Evolutionary conservation across 2,113 vertebrate species (phyloP), one percentile per base, ranked within the genome.

Genomic region (Chinchilla lanigera): DNA sequence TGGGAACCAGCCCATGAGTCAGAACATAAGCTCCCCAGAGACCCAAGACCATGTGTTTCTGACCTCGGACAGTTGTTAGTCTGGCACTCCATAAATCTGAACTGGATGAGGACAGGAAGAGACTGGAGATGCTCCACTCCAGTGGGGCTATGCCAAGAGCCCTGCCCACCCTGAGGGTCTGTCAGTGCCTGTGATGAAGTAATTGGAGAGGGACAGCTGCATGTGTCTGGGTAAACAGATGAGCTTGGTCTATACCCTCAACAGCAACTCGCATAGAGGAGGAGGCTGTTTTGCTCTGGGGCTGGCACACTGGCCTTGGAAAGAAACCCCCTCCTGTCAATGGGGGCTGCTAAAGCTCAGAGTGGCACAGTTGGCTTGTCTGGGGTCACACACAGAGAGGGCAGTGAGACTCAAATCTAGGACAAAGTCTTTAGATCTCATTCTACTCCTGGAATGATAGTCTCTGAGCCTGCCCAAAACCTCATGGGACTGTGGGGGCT

Each of bases 31-130:
- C 69, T 90, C 93, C 54, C 60, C 0, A 28, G 65, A 58, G 67
- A 33, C 41, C 30, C 10, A 26, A 67, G 81, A 75, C 56, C 73
- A n/a, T 71, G 96, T 95, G 94, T 82, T 89, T 30, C 1, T 0
- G 33, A 92, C 65, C 85, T 96, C 9, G 82, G 81, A 47, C 69
- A 28, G 73, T 30, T 60, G 88, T 47, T 20, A 56, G 78, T 56
- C 90, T 97, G 86, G 50, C 91, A 95, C 93, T 38, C 83, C 86
- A 95, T 96, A 96, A 96, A 98, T 97, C 97, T 97, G 93, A 33
- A 83, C 89, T 63, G 88, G 92, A 96, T 44, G 95, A 95, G 93
- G 82, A 85, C 0, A 2, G 61, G 19, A 61, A 95, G 2, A 26
- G 73, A 89, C 0, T 81, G 80, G 93, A 89, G 95, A 98, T 94